phyloP scores from a whole-genome alignment of 2,113 vertebrate species.

The Proterorhinus semilunaris region DNA sequence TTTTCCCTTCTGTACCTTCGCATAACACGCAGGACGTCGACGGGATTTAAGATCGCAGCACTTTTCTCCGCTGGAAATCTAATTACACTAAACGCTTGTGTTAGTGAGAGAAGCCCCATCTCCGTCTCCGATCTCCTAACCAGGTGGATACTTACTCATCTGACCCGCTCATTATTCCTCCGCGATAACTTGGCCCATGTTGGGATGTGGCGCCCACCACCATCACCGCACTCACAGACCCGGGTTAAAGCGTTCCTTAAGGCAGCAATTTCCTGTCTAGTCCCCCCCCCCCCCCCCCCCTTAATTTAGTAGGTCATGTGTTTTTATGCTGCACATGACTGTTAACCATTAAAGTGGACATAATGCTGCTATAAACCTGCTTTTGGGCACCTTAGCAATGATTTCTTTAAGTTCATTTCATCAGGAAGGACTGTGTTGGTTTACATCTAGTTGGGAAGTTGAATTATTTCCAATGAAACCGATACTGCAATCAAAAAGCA shows the following conservation, averaged over 20 bases:
- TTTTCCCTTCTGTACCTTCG: constrained; percentile 16
- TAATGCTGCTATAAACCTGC: no score
- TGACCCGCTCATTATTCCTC: constrained; percentile 70
- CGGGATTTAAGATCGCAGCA: constrained; percentile 33
- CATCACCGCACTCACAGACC: constrained; percentile 22
- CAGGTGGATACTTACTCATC: constrained; percentile 61
- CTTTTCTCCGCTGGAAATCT: constrained; percentile 53
- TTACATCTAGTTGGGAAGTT: no score
- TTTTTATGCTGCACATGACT: neutral
- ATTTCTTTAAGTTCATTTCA: no score
- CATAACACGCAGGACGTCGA: constrained; percentile 21
- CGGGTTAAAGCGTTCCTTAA: constrained; percentile 27
- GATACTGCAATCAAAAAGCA: no score
- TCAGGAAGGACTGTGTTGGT: no score
- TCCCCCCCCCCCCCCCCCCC: constrained; percentile 8
- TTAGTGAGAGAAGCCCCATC: constrained; percentile 47
- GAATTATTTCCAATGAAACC: no score
- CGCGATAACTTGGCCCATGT: constrained; percentile 42
- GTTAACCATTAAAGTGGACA: no score
- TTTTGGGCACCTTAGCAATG: no score
- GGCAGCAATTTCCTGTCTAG: constrained; percentile 24
- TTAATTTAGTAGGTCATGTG: neutral
- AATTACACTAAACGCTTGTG: constrained; percentile 66
- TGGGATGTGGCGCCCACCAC: constrained; percentile 43
- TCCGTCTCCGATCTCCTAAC: constrained; percentile 46